These are phyloP conservation scores for Oryzias celebensis DNA, from an alignment of 2,113 vertebrate species.

Conservation along the genomic window DNA sequence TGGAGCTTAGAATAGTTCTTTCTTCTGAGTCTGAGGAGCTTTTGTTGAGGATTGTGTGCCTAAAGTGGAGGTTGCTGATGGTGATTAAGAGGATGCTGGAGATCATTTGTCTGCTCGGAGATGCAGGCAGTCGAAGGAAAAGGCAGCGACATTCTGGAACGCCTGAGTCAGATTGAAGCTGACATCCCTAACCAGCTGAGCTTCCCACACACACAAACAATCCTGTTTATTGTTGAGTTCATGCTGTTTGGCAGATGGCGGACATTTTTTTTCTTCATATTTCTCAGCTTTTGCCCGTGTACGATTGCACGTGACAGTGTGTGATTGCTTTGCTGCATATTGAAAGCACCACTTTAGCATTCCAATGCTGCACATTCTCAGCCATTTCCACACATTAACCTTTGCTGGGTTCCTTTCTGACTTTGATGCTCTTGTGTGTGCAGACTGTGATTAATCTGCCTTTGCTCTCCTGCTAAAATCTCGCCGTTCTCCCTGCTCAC, in stretches of 20 bases:
- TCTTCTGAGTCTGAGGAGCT: constrained; percentile 1
- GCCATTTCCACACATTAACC: constrained; percentile 65
- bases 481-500: constrained; percentile 55
- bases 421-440: constrained; percentile 36
- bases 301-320: constrained; percentile 53
- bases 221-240: constrained; percentile 53
- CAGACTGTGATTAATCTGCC: constrained; percentile 66
- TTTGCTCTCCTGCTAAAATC: constrained; percentile 69
- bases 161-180: constrained; percentile 53
- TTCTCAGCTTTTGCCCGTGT: constrained; percentile 24
- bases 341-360: constrained; percentile 53
- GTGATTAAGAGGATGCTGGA: constrained; percentile 34
- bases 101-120: constrained; percentile 19
- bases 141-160: constrained; percentile 25
- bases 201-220: constrained; percentile 56
- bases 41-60: constrained; percentile 24
- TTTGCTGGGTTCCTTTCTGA: constrained; percentile 55
- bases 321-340: constrained; percentile 55
- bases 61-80: constrained; percentile 25
- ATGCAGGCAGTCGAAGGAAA: constrained; percentile 24
- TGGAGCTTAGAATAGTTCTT: constrained; percentile 30
- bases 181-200: constrained; percentile 55
- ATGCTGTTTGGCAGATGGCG: constrained; percentile 49
- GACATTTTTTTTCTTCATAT: constrained; percentile 30
- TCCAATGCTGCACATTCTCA: constrained; percentile 51